Evolutionary conservation across 2,888 invertebrate species (phyloP), one percentile per base, ranked within the genome.

Genomic region (Muschampia plurimacula): DNA sequence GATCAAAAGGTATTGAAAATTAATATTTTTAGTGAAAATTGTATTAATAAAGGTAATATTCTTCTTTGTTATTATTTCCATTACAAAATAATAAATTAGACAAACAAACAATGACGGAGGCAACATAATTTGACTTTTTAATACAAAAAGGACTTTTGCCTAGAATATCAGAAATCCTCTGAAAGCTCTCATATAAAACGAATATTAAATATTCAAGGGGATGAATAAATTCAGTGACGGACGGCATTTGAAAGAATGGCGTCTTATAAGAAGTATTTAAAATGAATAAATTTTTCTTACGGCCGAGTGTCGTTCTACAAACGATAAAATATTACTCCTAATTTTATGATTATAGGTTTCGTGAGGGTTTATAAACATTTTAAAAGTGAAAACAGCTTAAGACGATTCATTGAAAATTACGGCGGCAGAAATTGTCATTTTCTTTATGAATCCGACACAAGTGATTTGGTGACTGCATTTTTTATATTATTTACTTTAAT

Each of bases 211-310:
- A 65, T 70, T 70, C 57, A 32, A 70, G 57, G 4, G 65, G 41
- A 70, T 71, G 65, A 71, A 71, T 71, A 71, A 71, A 71, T 71
- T 71, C 65, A 71, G 70, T 71, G 70, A 59, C 70, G 70, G 70
- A 59, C 70, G 70, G 36, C 59, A 71, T 71, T 66, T 65, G 65
- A 71, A 66, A 65, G 65, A 70, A 70, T 57, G 65, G 32, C 64
- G 69, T 57, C 63, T 46, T 46, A 65, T 70, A 64, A 65, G 39
- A 46, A 32, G 46, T 49, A 22, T 60, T 66, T 66, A 66, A 66
- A 71, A 71, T 71, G 64, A 57, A 64, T 70, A 44, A 71, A 66
- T 71, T 71, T 71, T 39, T 36, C 55, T 36, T 66, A 66, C 63
- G 36, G 22, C 46, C 46, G 62, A 39, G 8, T 13, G 55, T 57